Percentiles rank a stretch among this genome's conserved stretches.
Evolutionary conservation across 1,140 invertebrate species (phyloP).

Genomic region (Hyposmocoma kahamanoa): DNA sequence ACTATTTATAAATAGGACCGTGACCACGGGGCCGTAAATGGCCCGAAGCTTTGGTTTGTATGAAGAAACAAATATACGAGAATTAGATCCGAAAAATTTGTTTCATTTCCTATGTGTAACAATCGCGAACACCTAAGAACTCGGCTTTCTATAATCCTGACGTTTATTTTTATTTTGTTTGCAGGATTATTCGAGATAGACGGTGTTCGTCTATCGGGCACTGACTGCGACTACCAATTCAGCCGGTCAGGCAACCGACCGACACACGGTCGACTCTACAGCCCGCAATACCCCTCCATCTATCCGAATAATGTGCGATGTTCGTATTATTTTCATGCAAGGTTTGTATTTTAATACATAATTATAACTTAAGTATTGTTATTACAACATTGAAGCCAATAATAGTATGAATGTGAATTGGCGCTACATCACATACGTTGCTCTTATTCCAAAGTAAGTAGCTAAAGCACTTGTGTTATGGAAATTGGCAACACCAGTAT

Average conservation of each 20-base stretch:
- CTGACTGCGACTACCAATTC: slow-evolving; percentile 87
- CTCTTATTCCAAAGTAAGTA: too few species aligned
- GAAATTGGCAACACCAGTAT: too few species aligned
- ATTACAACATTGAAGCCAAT: too few species aligned
- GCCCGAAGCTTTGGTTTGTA: too few species aligned
- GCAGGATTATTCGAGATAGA: slow-evolving; percentile 83
- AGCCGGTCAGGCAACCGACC: slow-evolving; percentile 78
- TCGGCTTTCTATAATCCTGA: too few species aligned
- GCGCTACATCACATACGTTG: background rate
- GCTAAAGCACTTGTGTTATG: too few species aligned
- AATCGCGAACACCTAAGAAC: too few species aligned
- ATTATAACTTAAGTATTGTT: slow-evolving; percentile 9
- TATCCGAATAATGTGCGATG: slow-evolving; percentile 87
- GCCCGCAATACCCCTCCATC: slow-evolving; percentile 87
- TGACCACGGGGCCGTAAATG: too few species aligned
- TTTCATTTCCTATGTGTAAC: too few species aligned
- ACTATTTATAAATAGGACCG: too few species aligned
- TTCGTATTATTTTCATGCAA: slow-evolving; percentile 85
- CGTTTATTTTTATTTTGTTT: slow-evolving; percentile 11
- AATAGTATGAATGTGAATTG: background rate
- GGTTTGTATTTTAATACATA: slow-evolving; percentile 60
- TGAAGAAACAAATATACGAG: too few species aligned
- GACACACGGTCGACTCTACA: slow-evolving; percentile 84
- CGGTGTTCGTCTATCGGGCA: slow-evolving; percentile 79
- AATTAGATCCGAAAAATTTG: too few species aligned